phyloP scores from a whole-genome alignment of 2,797 vertebrate genomes.

The Chelon labrosus region DNA sequence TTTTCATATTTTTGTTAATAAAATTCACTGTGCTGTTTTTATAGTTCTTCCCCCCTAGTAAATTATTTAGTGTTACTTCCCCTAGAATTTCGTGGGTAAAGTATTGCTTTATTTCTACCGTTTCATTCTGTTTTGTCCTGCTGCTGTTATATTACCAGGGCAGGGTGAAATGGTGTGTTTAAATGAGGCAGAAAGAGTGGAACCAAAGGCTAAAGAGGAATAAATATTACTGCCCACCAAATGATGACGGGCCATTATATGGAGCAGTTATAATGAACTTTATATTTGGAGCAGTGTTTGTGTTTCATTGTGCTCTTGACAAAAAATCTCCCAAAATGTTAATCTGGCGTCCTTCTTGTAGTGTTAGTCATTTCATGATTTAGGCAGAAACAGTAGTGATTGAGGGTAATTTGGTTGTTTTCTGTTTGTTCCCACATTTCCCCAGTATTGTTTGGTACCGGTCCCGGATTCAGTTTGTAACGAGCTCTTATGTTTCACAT shows the following conservation, averaged over 20 bases:
- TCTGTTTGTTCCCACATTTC: slow-evolving; percentile 28
- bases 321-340: slow-evolving; percentile 7
- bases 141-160: background rate
- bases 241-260: slow-evolving; percentile 5
- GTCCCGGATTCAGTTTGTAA: slow-evolving; percentile 36
- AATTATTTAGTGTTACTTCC: too few relatives aligned
- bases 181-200: background rate
- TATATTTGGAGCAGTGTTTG: background rate
- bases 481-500: slow-evolving; percentile 26
- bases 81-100: background rate
- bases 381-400: slow-evolving; percentile 6
- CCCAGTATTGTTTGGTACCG: slow-evolving; percentile 18
- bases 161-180: background rate
- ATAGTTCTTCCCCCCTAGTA: too few relatives aligned
- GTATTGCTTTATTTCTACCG: background rate
- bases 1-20: too few relatives aligned
- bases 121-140: background rate
- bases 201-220: background rate
- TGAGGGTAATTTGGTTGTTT: slow-evolving; percentile 36
- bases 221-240: slow-evolving; percentile 10
- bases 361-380: slow-evolving; percentile 17
- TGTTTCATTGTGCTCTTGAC: slow-evolving; percentile 16
- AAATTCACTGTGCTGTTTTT: too few relatives aligned
- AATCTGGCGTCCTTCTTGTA: background rate
- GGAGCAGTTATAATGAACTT: slow-evolving; percentile 15